These are phyloP conservation scores for Thaleichthys pacificus DNA, from an alignment of 2,797 vertebrate species.

Conservation along the genomic window DNA sequence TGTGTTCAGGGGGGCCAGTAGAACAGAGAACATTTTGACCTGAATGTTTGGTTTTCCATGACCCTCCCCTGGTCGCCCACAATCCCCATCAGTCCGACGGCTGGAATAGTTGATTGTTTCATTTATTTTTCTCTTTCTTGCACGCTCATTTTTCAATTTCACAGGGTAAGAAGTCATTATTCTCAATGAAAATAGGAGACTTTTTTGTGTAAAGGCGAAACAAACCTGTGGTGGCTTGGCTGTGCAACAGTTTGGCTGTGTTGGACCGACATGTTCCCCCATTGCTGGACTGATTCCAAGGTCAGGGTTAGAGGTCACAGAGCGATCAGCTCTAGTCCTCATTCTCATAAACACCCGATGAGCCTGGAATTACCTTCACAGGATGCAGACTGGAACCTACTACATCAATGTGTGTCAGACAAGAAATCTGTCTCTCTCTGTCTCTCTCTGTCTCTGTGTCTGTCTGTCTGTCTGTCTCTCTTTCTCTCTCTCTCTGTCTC, in stretches of 20 bases:
- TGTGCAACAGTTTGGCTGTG: background rate
- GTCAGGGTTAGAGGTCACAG: constrained; percentile 19
- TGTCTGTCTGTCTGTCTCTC: background rate
- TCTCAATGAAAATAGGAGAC: background rate
- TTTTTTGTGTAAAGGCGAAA: background rate
- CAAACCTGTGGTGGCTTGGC: background rate
- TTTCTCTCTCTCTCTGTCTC: background rate
- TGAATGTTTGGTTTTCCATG: constrained; percentile 18
- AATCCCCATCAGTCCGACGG: constrained; percentile 17
- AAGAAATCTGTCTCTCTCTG: background rate
- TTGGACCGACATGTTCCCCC: background rate
- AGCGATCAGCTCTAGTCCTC: constrained; percentile 3
- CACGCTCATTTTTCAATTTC: constrained; percentile 13
- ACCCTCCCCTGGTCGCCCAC: constrained; percentile 20
- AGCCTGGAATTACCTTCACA: constrained; percentile 19
- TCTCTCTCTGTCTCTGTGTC: background rate
- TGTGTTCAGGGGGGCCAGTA: constrained; percentile 17
- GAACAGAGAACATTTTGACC: constrained; percentile 34
- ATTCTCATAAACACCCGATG: constrained; percentile 20
- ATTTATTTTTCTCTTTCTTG: background rate
- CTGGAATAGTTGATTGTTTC: background rate
- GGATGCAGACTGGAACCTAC: constrained; percentile 1
- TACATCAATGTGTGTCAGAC: constrained; percentile 10
- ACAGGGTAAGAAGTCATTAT: background rate
- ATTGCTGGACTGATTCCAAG: constrained; percentile 3